These are phyloP conservation scores for Aphrocallistes beatrix DNA, from an alignment of 37 sponge, comb jelly and placozoan genomes.

Conservation along the genomic window DNA sequence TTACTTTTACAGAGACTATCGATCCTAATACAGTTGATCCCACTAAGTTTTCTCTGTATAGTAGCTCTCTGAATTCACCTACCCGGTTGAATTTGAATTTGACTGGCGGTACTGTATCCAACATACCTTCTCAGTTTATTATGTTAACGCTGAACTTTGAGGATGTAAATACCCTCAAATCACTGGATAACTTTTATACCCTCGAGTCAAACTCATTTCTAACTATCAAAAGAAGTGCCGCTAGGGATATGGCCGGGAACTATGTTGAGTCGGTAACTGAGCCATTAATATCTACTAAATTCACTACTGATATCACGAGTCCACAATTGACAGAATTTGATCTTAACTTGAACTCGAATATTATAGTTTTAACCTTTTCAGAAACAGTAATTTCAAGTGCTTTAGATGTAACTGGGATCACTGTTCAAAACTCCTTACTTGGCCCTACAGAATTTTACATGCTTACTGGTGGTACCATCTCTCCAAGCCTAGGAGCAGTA, in stretches of 20 bases:
- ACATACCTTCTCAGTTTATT: constrained; percentile 30
- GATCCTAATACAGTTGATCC: constrained; percentile 41
- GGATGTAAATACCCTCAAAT: constrained; percentile 65
- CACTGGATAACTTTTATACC: constrained; percentile 51
- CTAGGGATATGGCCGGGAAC: constrained; percentile 54
- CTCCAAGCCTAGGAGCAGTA: constrained; percentile 49
- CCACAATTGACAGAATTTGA: constrained; percentile 49
- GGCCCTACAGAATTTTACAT: neutral
- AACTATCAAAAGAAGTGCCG: constrained; percentile 36
- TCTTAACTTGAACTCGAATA: constrained; percentile 48
- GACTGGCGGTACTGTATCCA: constrained; percentile 44
- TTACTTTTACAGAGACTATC: constrained; percentile 64
- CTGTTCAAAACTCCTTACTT: constrained; percentile 27
- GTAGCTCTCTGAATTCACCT: neutral
- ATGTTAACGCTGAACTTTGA: constrained; percentile 31
- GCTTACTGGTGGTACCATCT: constrained; percentile 40
- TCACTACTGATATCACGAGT: constrained; percentile 30
- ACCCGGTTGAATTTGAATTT: constrained; percentile 48
- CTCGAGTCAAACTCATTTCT: constrained; percentile 65
- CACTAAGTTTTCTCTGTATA: constrained; percentile 24
- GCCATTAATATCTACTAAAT: neutral
- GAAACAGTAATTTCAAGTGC: constrained; percentile 54
- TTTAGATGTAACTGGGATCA: constrained; percentile 29
- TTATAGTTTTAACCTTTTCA: constrained; percentile 59
- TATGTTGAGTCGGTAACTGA: constrained; percentile 34